Base-by-base conservation (phyloP, 2,113 vertebrate genomes). In the Sakesphorus luctuosus region DNA sequence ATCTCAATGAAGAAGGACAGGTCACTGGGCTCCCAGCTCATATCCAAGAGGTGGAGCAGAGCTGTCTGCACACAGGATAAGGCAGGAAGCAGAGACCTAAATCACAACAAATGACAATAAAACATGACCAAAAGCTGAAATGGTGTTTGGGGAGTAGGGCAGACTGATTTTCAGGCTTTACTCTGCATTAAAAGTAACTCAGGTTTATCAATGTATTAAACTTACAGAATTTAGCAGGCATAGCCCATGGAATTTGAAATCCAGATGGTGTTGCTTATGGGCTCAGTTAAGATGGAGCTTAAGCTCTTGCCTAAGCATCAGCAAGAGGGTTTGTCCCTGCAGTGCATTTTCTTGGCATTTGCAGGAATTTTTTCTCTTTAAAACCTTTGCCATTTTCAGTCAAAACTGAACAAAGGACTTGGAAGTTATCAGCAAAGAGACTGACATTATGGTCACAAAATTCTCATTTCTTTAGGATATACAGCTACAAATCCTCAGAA, bases 61-160 rank as follows among this genome's bases (percentile, higher is more conserved):
- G 98, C 98, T 13, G 99, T 99, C 97, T 99, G 99, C 76, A 99
- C 98, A 91, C 99, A 99, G 2, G 99, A 99, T 72, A 99, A 97
- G 73, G 99, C 99, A 55, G 99, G 99, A 59, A 99, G 98, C 92
- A 99, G 95, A 0, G 98, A 98, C 94, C 99, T 99, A 84, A 74
- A 97, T 19, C 62, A 58, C 76, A 53, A 8, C 18, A 59, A 47
- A 81, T 66, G 56, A 28, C 28, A 82, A 66, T 6, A 90, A 69
- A 93, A 52, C 24, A n/a, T 35, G 61, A 65, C 23, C 44, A 16
- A 1, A 75, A 71, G 17, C 1, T 52, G 35, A 52, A 80, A 40
- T 2, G 38, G 5, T 40, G 18, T 62, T 24, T n/a, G 33, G 43
- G 10, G 28, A 85, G n/a, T 5, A 50, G 23, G n/a, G 12, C 3